Conservation (phyloP, 2,888 invertebrate species). For the Nemotelus nigrinus region DNA sequence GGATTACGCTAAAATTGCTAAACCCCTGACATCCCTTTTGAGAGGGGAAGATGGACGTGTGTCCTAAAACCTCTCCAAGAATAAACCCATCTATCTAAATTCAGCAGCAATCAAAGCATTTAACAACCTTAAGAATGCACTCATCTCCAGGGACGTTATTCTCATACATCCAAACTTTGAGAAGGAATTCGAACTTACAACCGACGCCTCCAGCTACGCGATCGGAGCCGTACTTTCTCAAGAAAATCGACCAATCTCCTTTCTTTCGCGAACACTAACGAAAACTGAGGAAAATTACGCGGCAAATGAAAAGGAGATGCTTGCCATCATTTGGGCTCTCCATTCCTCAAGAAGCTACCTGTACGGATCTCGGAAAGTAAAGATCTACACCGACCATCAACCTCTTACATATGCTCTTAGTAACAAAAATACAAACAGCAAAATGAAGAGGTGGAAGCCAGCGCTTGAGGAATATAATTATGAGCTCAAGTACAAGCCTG, state of each 20-base stretch:
- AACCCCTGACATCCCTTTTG: slow-evolving; percentile 1
- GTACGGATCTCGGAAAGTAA: background rate
- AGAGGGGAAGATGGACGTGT: slow-evolving; percentile 31
- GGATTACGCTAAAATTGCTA: no score
- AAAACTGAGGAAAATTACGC: no score
- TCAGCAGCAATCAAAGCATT: slow-evolving; percentile 12
- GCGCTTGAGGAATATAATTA: background rate
- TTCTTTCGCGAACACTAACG: background rate
- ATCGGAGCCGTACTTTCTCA: background rate
- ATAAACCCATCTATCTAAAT: slow-evolving; percentile 1
- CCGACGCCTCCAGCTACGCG: background rate
- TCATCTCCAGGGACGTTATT: background rate
- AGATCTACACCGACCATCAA: background rate
- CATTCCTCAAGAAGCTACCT: background rate
- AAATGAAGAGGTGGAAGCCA: background rate
- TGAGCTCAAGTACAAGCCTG: slow-evolving; percentile 1
- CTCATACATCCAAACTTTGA: background rate
- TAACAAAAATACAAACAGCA: background rate
- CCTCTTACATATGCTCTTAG: background rate
- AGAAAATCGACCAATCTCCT: background rate
- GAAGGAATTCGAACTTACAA: background rate
- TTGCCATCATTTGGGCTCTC: background rate
- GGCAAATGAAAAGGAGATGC: no score
- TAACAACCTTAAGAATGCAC: slow-evolving; percentile 8
- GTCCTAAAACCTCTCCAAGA: slow-evolving; percentile 17